Conservation (phyloP, 2,888 invertebrate genomes). For the Aleiodes alternator region DNA sequence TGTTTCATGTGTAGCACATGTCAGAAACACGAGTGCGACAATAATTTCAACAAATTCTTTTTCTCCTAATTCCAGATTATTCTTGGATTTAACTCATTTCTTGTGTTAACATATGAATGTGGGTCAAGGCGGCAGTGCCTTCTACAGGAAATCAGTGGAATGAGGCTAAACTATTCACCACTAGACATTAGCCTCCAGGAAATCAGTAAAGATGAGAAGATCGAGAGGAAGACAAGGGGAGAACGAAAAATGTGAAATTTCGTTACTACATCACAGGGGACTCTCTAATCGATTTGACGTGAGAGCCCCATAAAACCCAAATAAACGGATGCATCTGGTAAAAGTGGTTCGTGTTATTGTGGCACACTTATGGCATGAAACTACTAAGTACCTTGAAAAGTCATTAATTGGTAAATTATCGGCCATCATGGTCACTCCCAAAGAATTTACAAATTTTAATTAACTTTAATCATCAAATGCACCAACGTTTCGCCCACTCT, state of each 20-base stretch:
- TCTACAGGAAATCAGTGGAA: conserved; percentile 3
- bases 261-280: too few relatives aligned
- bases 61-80: background rate
- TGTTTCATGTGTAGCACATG: conserved; percentile 17
- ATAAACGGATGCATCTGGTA: conserved; percentile 12
- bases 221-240: background rate
- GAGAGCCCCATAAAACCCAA: conserved; percentile 8
- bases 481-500: too few relatives aligned
- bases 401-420: too few relatives aligned
- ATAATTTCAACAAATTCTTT: conserved; percentile 5
- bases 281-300: conserved; percentile 25
- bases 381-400: background rate
- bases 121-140: background rate
- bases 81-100: conserved; percentile 1
- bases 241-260: conserved; percentile 3
- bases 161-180: conserved; percentile 15
- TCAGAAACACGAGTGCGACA: conserved; percentile 32
- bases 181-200: background rate
- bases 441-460: too few relatives aligned
- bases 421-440: too few relatives aligned
- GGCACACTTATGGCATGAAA: conserved; percentile 29
- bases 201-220: conserved; percentile 1
- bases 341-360: conserved; percentile 11
- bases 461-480: too few relatives aligned
- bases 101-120: conserved; percentile 13